Evolutionary conservation across 2,888 invertebrate species (phyloP), one percentile per base, ranked within the genome.

Genomic region (Norana najaformis): DNA sequence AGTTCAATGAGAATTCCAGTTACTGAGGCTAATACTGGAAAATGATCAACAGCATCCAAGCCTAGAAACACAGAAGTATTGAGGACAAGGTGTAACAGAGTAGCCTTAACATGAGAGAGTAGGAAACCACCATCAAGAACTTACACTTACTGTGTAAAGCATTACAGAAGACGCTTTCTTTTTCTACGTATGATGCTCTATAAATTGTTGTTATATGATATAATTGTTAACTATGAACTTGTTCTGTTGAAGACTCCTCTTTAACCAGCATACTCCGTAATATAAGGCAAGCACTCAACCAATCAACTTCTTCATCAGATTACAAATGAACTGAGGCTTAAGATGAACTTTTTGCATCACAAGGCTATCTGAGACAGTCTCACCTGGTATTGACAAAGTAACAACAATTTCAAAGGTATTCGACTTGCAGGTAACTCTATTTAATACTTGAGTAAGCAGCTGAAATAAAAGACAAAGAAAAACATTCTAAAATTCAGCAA

Each of bases 391-490:
- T 90, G 96, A 96, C 92, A 96, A 94, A 88, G 96, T 95, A 11
- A 96, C 96, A 11, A 96, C 96, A 92, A 96, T 96, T 93, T 96
- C 96, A 94, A 96, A 96, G 92, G 96, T 96, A 89, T 96, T 96
- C 0, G 96, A 96, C n/a, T 96, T 96, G 11, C 97, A 96, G 90
- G 97, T 97, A 8, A 97, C 96, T 34, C 97, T 95, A 35, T 97
- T 97, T 83, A 97, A 94, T 41, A 97, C 97, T 93, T 97, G 97
- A 95, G 97, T 97, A 88, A 97, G 95, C n/a, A 97, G 95, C 96
- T 97, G 93, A 41, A 93, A 93, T 89, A 88, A 53, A 88, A 69
- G 69, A 69, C 69, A 30, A 13, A 69, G 11, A 30, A 69, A n/a
- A 11, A 69, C n/a, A 13, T 69, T 53, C 30, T 53, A 30, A 53